Evolutionary conservation across 2,888 invertebrate genomes (phyloP), one percentile per base, ranked within the genome.

Genomic region (Lepidocyrtoides sp.): DNA sequence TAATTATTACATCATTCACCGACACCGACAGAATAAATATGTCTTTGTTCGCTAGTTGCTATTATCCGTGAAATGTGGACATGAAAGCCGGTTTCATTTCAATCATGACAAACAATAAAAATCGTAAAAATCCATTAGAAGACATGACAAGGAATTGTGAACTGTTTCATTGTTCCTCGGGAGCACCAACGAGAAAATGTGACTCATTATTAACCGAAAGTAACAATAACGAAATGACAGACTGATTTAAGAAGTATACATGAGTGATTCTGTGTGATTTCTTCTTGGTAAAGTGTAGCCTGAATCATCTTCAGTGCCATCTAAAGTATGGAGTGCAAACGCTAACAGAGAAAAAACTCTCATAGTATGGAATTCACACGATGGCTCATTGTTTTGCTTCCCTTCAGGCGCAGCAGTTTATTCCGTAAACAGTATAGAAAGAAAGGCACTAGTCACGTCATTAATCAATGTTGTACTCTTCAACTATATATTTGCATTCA

Each of bases 1-100:
- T 32, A 66, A 66, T 66, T 66, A 66, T 66, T 66, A 66, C 32
- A 66, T 29, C 63, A 66, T 66, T 66, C n/a, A n/a, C 63, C n/a
- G n/a, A n/a, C n/a, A n/a, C n/a, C 32, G 63, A 66, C 63, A 66
- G 63, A 66, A 29, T n/a, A 17, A 66, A 32, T 3, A 32, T n/a
- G n/a, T 0, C 29, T 66, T 66, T 66, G 26, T 63, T 32, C 63
- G 2, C 32, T 66, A 2, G 26, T 26, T 29, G 26, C 29, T 29
- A 32, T 5, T 1, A 17, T 29, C n/a, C 1, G 51, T n/a, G 17
- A 51, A 17, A 2, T 51, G 51, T 8, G n/a, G 0, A 14, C 0
- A 14, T 66, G n/a, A 60, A 54, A 54, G 54, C 54, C 17, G 17
- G n/a, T 54, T 54, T 54, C 14, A n/a, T 51, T n/a, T 14, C 51